phyloP scores from a whole-genome alignment of 2,888 invertebrate species.

The Drosophila sordidula region DNA sequence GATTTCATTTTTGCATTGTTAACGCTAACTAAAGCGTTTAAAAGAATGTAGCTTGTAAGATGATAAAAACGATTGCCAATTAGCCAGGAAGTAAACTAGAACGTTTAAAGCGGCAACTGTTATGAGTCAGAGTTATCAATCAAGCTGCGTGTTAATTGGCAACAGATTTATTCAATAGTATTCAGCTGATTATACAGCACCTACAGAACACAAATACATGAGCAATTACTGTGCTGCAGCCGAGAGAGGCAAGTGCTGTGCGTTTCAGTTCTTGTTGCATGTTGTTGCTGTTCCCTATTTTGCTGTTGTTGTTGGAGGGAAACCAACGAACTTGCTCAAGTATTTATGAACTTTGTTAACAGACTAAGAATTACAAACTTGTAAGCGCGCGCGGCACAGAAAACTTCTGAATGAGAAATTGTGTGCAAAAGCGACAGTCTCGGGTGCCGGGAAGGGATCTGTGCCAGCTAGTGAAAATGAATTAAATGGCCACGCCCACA shows the following conservation, averaged over 20 bases:
- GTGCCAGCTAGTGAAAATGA: conserved; percentile 65
- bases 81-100: background rate
- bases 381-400: conserved; percentile 42
- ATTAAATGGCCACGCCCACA: conserved; percentile 72
- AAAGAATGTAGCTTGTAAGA: too few species aligned
- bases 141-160: conserved; percentile 10
- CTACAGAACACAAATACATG: conserved; percentile 7
- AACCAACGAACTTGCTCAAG: conserved; percentile 70
- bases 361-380: conserved; percentile 82
- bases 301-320: conserved; percentile 27
- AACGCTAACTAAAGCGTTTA: too few species aligned
- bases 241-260: conserved; percentile 8
- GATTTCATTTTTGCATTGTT: too few species aligned
- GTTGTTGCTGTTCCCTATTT: conserved; percentile 5
- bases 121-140: background rate
- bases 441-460: conserved; percentile 14
- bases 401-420: conserved; percentile 80
- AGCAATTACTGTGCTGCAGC: conserved; percentile 27
- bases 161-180: conserved; percentile 18
- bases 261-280: background rate
- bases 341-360: conserved; percentile 81
- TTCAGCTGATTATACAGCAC: conserved; percentile 10
- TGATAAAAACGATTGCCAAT: background rate
- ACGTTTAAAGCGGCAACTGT: background rate
- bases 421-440: conserved; percentile 77